Conservation (phyloP, 2,113 vertebrate genomes). For the Ptyas mucosa region DNA sequence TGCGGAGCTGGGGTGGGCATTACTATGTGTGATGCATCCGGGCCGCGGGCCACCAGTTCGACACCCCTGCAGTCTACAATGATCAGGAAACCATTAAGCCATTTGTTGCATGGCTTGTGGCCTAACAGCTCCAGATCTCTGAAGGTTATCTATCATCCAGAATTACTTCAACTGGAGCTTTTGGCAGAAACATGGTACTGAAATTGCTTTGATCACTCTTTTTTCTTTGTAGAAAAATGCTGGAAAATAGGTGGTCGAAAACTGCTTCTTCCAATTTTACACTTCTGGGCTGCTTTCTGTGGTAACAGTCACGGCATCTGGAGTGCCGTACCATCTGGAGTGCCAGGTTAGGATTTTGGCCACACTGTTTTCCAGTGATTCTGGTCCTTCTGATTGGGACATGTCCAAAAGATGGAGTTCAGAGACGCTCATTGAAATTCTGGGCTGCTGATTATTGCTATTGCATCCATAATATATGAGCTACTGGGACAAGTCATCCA, state of each 20-base stretch:
- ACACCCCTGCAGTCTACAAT: background rate
- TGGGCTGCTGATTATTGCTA: background rate
- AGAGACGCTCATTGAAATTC: background rate
- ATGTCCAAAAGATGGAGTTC: background rate
- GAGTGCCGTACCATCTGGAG: background rate
- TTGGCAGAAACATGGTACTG: background rate
- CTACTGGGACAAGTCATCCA: background rate
- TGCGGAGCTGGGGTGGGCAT: no score
- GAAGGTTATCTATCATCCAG: background rate
- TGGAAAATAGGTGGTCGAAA: background rate
- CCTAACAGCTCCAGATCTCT: background rate
- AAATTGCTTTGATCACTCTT: background rate
- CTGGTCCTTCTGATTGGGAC: background rate
- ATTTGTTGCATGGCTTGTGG: background rate
- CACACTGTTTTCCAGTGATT: background rate
- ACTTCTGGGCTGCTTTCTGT: background rate
- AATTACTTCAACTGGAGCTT: background rate
- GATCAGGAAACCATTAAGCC: background rate
- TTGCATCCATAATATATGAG: background rate
- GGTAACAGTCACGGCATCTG: background rate
- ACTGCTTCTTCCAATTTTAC: background rate
- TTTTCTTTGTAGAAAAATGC: background rate
- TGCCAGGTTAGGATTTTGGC: background rate
- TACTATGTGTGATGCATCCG: no score
- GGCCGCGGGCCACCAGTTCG: no score